Conservation (phyloP, 1,140 invertebrate genomes). For the Aphis gossypii region DNA sequence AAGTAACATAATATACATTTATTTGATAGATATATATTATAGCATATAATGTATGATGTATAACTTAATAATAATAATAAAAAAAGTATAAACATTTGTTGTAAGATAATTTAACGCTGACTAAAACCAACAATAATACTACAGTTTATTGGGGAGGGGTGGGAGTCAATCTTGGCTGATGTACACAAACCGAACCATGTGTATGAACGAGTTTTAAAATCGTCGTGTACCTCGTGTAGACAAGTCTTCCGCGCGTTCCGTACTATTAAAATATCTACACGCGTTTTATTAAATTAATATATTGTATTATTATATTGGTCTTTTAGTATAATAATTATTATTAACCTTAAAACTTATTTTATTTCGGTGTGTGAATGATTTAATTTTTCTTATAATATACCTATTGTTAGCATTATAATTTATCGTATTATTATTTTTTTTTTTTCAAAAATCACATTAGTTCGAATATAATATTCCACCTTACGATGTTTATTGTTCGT, state of each 20-base stretch:
- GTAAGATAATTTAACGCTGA: constrained; percentile 9
- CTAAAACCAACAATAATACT: neutral
- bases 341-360: neutral
- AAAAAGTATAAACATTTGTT: constrained; percentile 24
- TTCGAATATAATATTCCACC: neutral
- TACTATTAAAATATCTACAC: neutral
- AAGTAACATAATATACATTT: neutral
- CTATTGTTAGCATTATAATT: neutral
- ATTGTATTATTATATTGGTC: neutral
- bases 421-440: neutral
- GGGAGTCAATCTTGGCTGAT: constrained; percentile 52
- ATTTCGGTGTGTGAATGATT: neutral
- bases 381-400: neutral
- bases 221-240: constrained; percentile 38
- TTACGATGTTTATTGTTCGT: neutral
- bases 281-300: neutral
- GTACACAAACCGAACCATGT: constrained; percentile 49
- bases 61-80: neutral
- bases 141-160: constrained; percentile 1
- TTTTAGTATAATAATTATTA: neutral
- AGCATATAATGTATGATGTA: neutral
- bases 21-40: neutral
- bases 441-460: neutral
- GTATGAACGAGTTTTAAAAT: constrained; percentile 57
- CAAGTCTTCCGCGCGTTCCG: neutral